Evolutionary conservation across 2,113 vertebrate species (phyloP).

Genomic region (Pterocles orientalis): DNA sequence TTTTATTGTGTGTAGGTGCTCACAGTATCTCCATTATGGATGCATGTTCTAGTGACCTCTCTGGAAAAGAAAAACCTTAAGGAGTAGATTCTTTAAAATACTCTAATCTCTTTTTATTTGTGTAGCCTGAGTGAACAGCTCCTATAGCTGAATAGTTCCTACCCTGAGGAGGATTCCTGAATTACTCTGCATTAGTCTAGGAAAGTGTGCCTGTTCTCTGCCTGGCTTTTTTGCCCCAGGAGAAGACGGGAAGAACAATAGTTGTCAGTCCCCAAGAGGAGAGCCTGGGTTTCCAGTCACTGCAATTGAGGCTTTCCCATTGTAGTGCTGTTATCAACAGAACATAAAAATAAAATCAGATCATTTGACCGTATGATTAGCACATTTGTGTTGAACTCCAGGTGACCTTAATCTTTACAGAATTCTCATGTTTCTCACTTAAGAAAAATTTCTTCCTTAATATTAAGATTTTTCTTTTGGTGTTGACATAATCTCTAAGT

Average conservation of each 20-base stretch:
- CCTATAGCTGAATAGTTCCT: constrained; percentile 39
- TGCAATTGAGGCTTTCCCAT: not conserved
- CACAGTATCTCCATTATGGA: not conserved
- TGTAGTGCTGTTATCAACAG: not conserved
- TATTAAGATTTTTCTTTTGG: not conserved
- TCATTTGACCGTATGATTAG: constrained; percentile 49
- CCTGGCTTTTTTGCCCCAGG: constrained; percentile 32
- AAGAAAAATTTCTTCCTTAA: not conserved
- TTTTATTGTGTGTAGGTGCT: not conserved
- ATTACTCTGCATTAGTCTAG: constrained; percentile 61
- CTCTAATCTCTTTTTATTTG: constrained; percentile 37
- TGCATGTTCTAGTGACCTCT: constrained; percentile 32
- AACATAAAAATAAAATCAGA: constrained; percentile 48
- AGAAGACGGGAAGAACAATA: constrained; percentile 17
- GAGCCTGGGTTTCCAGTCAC: not conserved
- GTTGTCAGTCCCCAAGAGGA: constrained; percentile 3
- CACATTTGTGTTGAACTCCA: constrained; percentile 40
- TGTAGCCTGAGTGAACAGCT: constrained; percentile 53
- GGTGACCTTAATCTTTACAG: constrained; percentile 26
- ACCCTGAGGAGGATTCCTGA: constrained; percentile 66
- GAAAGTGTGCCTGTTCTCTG: constrained; percentile 52
- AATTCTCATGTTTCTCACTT: not conserved
- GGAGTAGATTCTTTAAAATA: constrained; percentile 46
- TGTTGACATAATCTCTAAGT: not conserved
- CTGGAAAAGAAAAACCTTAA: not conserved